Conservation (phyloP, 2,888 invertebrate species). For the Thecophora atra region DNA sequence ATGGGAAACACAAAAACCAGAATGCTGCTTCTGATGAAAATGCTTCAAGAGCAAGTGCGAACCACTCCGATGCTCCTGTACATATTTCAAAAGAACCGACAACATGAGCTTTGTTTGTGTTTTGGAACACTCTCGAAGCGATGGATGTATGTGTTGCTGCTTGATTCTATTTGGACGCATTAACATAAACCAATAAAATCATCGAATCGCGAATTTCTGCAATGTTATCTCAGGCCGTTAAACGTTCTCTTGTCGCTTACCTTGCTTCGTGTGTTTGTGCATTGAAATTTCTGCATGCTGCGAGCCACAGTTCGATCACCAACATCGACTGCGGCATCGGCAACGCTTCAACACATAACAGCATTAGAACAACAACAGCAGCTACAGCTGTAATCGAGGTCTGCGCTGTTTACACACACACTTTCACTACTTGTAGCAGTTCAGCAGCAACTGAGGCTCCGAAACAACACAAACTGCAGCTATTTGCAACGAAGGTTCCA, state of each 20-base stretch:
- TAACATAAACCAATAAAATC: conserved; percentile 44
- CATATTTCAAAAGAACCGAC: not conserved
- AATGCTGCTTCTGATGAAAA: not conserved
- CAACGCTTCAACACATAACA: not conserved
- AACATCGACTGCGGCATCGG: not conserved
- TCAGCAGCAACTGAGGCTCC: not conserved
- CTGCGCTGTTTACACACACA: not conserved
- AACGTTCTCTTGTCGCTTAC: conserved; percentile 3
- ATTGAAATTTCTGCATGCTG: conserved; percentile 25
- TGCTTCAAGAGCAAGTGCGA: too few species aligned
- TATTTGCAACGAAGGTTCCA: too few species aligned
- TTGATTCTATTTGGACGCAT: conserved; percentile 17
- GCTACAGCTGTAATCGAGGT: conserved; percentile 11
- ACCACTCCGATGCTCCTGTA: not conserved
- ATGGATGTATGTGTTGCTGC: too few species aligned
- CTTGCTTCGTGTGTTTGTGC: conserved; percentile 8
- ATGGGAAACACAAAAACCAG: not conserved
- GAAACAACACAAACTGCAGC: not conserved
- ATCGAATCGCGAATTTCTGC: conserved; percentile 37
- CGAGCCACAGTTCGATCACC: conserved; percentile 8
- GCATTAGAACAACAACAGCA: not conserved
- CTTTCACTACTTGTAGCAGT: not conserved
- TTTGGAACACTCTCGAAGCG: too few species aligned
- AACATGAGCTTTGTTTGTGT: too few species aligned
- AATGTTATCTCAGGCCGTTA: conserved; percentile 16